Percentiles rank a stretch among this genome's conserved stretches.
Evolutionary conservation across 2,888 invertebrate genomes (phyloP).

Genomic region (Strigamia transsilvanica): DNA sequence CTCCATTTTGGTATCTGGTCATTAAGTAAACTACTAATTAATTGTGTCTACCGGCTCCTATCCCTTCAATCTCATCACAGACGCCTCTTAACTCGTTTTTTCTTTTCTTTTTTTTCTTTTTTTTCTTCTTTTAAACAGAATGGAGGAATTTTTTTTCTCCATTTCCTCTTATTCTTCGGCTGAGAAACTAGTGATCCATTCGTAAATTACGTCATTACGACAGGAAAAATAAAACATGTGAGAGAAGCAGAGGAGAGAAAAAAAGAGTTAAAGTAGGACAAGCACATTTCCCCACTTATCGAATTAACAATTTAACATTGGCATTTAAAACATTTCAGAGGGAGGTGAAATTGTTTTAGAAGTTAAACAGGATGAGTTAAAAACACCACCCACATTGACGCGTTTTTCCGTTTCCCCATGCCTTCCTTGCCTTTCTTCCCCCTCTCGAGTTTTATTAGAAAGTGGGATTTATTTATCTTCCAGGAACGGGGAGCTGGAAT

Average conservation of each 20-base stretch:
- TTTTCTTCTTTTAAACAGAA: neutral
- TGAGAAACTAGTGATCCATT: conserved; percentile 4
- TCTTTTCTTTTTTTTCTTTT: no score
- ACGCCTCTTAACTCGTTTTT: neutral
- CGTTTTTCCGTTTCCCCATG: neutral
- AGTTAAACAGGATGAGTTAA: neutral
- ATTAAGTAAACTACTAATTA: conserved; percentile 2
- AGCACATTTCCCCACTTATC: neutral
- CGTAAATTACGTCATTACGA: conserved; percentile 8
- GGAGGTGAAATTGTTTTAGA: neutral
- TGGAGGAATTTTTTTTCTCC: neutral
- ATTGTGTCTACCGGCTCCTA: neutral
- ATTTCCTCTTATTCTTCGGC: neutral
- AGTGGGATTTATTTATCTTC: conserved; percentile 3
- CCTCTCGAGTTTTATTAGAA: conserved; percentile 8
- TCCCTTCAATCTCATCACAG: neutral
- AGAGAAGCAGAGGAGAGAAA: neutral
- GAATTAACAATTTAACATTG: conserved; percentile 2
- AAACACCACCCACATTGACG: neutral
- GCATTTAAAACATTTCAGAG: neutral
- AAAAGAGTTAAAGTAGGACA: neutral
- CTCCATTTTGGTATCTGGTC: conserved; percentile 1
- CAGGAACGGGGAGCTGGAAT: neutral
- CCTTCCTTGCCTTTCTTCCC: neutral
- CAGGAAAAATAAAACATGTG: neutral